phyloP scores from a whole-genome alignment of 2,888 invertebrate genomes.

The Entomobrya multifasciata region DNA sequence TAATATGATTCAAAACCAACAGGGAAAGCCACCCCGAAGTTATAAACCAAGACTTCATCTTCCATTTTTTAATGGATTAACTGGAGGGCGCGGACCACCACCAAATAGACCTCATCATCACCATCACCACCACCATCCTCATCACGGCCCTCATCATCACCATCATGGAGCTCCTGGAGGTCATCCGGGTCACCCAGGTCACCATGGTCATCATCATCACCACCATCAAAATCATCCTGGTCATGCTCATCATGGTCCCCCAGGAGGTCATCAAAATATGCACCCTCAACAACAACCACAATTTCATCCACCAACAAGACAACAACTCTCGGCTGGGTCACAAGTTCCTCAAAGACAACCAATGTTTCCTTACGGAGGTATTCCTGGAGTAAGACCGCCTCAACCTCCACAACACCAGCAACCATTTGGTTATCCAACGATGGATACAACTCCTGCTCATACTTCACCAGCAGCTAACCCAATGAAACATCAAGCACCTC shows the following conservation, averaged over 20 bases:
- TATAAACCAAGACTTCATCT: conserved; percentile 64
- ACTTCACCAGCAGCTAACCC: conserved; percentile 30
- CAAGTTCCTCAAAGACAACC: conserved; percentile 23
- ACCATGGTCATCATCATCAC: conserved; percentile 27
- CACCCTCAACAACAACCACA: conserved; percentile 40
- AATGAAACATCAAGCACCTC: conserved; percentile 23
- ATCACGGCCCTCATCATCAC: conserved; percentile 40
- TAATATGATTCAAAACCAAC: conserved; percentile 40
- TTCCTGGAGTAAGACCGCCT: conserved; percentile 29
- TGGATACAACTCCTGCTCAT: conserved; percentile 49
- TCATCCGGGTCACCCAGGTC: conserved; percentile 49
- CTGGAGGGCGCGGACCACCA: neutral
- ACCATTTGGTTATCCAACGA: conserved; percentile 33
- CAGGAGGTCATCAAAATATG: conserved; percentile 1
- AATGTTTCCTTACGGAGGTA: neutral
- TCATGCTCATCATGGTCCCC: conserved; percentile 28
- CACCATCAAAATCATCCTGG: conserved; percentile 39
- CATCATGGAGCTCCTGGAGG: conserved; percentile 53
- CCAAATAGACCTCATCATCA: conserved; percentile 28
- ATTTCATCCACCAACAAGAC: conserved; percentile 38
- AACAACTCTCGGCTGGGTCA: conserved; percentile 12
- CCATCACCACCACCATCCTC: conserved; percentile 56
- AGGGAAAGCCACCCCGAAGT: conserved; percentile 57
- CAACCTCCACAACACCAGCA: conserved; percentile 39
- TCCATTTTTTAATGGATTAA: conserved; percentile 52